Evolutionary conservation across 2,113 vertebrate species (phyloP).

Genomic region (Mus spicilegus): DNA sequence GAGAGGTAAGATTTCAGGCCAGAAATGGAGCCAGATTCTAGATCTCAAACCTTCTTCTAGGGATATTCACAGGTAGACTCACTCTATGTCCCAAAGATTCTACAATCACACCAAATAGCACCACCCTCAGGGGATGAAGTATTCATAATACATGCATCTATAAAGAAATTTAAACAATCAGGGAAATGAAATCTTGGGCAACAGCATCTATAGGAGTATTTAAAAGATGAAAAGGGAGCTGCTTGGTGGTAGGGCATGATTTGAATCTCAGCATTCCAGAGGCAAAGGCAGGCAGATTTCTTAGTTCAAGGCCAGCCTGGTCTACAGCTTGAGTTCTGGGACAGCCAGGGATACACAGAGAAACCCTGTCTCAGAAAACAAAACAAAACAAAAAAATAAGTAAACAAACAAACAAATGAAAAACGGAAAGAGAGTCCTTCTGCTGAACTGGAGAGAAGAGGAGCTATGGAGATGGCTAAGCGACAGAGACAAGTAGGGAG

Average conservation of each 20-base stretch:
- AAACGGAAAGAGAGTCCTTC: no score
- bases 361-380: no score
- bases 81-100: neutral
- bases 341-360: no score
- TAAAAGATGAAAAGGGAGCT: neutral
- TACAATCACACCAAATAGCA: neutral
- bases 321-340: neutral
- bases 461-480: neutral
- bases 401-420: no score
- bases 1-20: no score
- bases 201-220: neutral
- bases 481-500: neutral
- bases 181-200: neutral
- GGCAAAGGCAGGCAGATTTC: neutral
- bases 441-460: neutral
- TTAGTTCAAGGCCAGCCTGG: neutral
- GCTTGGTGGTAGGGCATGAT: neutral
- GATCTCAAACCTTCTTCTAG: neutral
- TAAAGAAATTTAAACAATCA: neutral
- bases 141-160: no score
- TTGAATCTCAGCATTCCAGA: neutral
- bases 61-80: no score
- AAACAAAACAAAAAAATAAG: no score
- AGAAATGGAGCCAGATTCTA: neutral
- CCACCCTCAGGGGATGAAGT: no score